These are phyloP conservation scores for Siphamia tubifer DNA, from an alignment of 2,113 vertebrate species.

Conservation along the genomic window DNA sequence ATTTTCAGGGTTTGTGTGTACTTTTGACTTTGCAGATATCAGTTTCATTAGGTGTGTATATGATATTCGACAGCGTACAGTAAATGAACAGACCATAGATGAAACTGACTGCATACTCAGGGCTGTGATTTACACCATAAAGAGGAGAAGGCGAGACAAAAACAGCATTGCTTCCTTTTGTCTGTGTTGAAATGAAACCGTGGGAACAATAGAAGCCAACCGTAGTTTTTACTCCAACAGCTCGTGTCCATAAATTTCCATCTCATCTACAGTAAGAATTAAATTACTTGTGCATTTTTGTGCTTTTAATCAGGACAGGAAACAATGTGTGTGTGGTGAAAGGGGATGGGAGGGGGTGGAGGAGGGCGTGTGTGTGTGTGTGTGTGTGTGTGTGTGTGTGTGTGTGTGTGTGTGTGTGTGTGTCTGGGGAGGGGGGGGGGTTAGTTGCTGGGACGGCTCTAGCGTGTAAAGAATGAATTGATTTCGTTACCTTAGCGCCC, in stretches of 20 bases:
- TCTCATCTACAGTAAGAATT: constrained; percentile 25
- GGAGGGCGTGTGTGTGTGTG: neutral
- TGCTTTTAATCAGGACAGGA: constrained; percentile 30
- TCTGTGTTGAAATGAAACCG: constrained; percentile 17
- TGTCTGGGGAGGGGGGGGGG: neutral
- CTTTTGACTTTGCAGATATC: too few relatives aligned
- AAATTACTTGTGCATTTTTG: constrained; percentile 19
- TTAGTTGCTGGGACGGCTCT: constrained; percentile 27
- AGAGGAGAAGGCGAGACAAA: neutral
- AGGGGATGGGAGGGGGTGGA: neutral
- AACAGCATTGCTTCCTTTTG: constrained; percentile 17
- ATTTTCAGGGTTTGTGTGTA: too few relatives aligned
- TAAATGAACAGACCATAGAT: too few relatives aligned
- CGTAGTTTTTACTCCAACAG: constrained; percentile 14
- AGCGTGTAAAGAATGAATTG: constrained; percentile 22
- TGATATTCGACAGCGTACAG: too few relatives aligned
- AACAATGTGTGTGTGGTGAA: neutral
- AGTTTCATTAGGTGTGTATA: too few relatives aligned
- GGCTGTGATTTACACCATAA: neutral
- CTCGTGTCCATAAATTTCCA: constrained; percentile 33
- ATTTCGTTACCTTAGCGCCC: constrained; percentile 91
- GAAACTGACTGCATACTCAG: neutral
- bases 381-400: neutral
- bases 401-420: too few relatives aligned
- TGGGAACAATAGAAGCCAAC: constrained; percentile 24